Conservation (phyloP, 1,140 invertebrate species). For the Bathynomus jamesi region DNA sequence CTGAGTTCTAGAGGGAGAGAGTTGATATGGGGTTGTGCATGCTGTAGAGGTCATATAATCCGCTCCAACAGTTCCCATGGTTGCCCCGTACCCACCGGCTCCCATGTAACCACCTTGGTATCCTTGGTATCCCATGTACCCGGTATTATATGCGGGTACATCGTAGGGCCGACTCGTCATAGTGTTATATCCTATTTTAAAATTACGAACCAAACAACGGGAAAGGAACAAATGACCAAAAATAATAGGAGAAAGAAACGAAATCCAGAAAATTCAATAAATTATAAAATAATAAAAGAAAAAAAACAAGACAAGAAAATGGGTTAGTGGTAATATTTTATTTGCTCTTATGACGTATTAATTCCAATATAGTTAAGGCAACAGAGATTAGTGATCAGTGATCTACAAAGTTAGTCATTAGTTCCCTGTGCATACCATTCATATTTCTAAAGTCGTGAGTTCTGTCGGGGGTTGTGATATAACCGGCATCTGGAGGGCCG, state of each 20-base stretch:
- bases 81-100: slow-evolving; percentile 26
- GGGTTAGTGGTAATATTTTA: background rate
- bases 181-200: slow-evolving; percentile 32
- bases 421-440: slow-evolving; percentile 30
- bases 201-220: background rate
- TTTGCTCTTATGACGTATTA: too few species aligned
- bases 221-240: background rate
- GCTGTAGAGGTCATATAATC: slow-evolving; percentile 36
- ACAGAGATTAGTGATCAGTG: too few species aligned
- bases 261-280: background rate
- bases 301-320: background rate
- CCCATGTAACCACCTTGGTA: slow-evolving; percentile 37
- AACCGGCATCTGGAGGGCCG: slow-evolving; percentile 49
- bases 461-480: slow-evolving; percentile 38
- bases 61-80: slow-evolving; percentile 25
- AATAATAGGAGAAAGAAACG: background rate
- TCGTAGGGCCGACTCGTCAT: slow-evolving; percentile 36
- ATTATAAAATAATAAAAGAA: background rate
- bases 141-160: slow-evolving; percentile 34
- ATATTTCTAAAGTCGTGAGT: slow-evolving; percentile 38
- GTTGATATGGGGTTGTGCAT: slow-evolving; percentile 36
- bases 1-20: slow-evolving; percentile 36
- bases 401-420: too few species aligned
- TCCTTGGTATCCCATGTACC: slow-evolving; percentile 37
- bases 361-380: too few species aligned